Base-by-base conservation (phyloP, 2,113 vertebrate species). In the Chaetodon trifascialis region DNA sequence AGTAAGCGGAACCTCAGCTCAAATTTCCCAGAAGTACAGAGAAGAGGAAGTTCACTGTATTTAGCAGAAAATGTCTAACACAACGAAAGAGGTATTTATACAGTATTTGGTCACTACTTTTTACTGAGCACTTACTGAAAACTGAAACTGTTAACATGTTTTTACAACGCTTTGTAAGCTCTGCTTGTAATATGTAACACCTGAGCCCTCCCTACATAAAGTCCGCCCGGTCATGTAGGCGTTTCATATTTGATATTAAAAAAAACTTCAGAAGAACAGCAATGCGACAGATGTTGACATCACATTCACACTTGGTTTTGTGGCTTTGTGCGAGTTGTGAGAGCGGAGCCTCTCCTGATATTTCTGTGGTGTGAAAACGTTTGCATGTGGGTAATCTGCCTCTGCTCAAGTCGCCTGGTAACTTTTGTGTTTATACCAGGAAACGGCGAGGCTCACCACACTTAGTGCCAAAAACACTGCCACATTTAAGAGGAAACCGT, bases 21-120 rank as follows among this genome's bases (percentile, higher is more conserved):
- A 44, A 74, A 85, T 95, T 97, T 97, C 96, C 95, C 95, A 95
- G 92, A 96, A 96, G 94, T 88, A 40, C 69, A 86, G 77, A 82
- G 91, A 96, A 95, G 94, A 90, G 96, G 96, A 97, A 97, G 94
- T 94, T 88, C 17, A 92, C 86, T 88, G 69, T 89, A 92, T 88
- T 91, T 87, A 87, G 67, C 55, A 84, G 81, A 91, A 91, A 89
- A 90, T 68, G 81, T 81, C 80, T 62, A 79, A 83, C 82, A 87
- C n/a, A 82, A 71, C 40, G 66, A 79, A 83, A 85, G 76, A 91
- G 71, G 25, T 86, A 77, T 90, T 86, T 82, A 80, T 82, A 76
- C 11, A 66, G 16, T 60, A 44, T 7, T 52, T 40, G 72, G 66
- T 66, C 30, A 74, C 54, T 55, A 51, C 65, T 81, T 86, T 78